Percentiles rank a stretch among this genome's conserved stretches.
Conservation (phyloP, 2,888 invertebrate genomes). For the Serrognathus titanus region DNA sequence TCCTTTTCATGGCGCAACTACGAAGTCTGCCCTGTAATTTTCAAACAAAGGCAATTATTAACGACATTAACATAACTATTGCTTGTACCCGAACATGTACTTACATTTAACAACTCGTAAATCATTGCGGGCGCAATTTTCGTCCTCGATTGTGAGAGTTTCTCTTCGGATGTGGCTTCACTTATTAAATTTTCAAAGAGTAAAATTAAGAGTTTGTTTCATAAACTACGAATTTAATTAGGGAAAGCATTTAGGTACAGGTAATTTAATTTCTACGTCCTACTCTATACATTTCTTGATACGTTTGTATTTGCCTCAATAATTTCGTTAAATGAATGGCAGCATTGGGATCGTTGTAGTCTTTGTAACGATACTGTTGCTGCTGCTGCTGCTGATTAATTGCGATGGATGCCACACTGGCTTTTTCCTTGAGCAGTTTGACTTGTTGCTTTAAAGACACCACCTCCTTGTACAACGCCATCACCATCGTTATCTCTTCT, state of each 20-base stretch:
- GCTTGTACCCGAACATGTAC: conserved; percentile 21
- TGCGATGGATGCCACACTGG: conserved; percentile 33
- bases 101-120: conserved; percentile 22
- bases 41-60: conserved; percentile 19
- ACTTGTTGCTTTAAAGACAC: conserved; percentile 46
- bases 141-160: too few species aligned
- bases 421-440: conserved; percentile 37
- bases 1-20: conserved; percentile 22
- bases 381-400: conserved; percentile 19
- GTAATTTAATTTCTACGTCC: conserved; percentile 18
- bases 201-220: too few species aligned
- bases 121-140: conserved; percentile 12
- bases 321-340: conserved; percentile 45
- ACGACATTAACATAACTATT: conserved; percentile 16
- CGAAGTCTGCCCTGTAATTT: conserved; percentile 20
- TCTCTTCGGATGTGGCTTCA: too few species aligned
- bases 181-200: too few species aligned
- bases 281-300: conserved; percentile 33
- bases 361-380: conserved; percentile 23
- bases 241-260: not conserved
- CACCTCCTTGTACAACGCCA: conserved; percentile 47
- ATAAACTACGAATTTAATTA: too few species aligned
- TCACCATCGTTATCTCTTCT: conserved; percentile 48
- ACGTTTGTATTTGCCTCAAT: conserved; percentile 45
- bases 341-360: conserved; percentile 38